Evolutionary conservation across 2,888 invertebrate species (phyloP), one percentile per base, ranked within the genome.

Genomic region (Dermolepida albohirtum): DNA sequence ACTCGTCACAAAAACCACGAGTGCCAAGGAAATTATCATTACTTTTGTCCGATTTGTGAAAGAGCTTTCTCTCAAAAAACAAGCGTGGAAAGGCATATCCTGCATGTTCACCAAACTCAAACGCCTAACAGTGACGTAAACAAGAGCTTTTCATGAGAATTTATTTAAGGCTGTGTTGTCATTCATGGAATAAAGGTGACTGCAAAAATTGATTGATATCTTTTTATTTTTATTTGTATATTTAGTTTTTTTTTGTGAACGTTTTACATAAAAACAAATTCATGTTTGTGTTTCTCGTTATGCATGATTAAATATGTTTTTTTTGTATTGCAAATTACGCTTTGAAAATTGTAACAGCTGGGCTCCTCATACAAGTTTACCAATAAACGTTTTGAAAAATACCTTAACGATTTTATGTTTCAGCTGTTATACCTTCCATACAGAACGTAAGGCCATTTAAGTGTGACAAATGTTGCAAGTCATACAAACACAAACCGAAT

Each of bases 51-150:
- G 72, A 80, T 83, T 72, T 91, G 91, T 79, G 86, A 85, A 67
- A 87, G 87, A 81, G 86, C 85, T 76, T 91, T 90, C 82, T 89
- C 90, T 66, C 90, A 90, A 84, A 90, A 89, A 83, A 89, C 89
- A 80, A 89, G 88, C 68, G 83, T 89, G 77, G 86, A 85, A 73
- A 83, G 86, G 72, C 89, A 89, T 80, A 82, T 88, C 72, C 84
- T 84, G 71, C 79, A 78, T 49, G 85, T 85, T 75, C 84, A 85
- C 27, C 54, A 11, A 12, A 34, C 16, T 12, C 2, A 43, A 47
- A 44, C 14, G 22, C 7, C 44, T 14, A 1, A 14, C 5, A 12
- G 29, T 12, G n/a, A 10, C 6, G 10, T 1, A 6, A 34, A 7
- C 34, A 34, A 6, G 8, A 34, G 10, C 34, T 34, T 34, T 34